These are phyloP conservation scores for Digitonthophagus gazella DNA, from an alignment of 2,888 invertebrate species.

Conservation along the genomic window DNA sequence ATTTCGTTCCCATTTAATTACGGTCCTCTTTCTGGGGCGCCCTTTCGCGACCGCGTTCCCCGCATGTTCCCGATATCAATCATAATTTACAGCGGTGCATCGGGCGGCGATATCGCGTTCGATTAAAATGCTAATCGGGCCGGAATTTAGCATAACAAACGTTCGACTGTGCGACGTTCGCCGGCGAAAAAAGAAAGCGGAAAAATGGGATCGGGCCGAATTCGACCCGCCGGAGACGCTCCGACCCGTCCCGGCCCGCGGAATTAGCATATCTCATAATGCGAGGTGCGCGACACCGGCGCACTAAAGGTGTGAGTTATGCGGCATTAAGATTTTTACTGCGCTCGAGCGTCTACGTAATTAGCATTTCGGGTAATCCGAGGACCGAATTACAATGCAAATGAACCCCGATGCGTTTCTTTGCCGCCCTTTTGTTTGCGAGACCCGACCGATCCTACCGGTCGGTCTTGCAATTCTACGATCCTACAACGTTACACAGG, in stretches of 20 bases:
- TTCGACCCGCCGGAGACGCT: not conserved
- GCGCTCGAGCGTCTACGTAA: constrained; percentile 13
- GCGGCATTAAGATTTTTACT: constrained; percentile 19
- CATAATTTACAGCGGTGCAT: not conserved
- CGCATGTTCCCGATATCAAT: not conserved
- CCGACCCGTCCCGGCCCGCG: not conserved
- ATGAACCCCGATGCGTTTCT: constrained; percentile 4
- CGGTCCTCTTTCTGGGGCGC: too few relatives aligned
- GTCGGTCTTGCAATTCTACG: too few relatives aligned
- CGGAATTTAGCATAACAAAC: not conserved
- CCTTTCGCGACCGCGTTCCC: too few relatives aligned
- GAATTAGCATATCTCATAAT: constrained; percentile 21
- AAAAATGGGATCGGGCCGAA: not conserved
- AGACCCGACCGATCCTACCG: not conserved
- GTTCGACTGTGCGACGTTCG: not conserved
- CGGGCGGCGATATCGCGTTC: not conserved
- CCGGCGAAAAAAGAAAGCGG: not conserved
- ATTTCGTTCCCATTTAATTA: too few relatives aligned
- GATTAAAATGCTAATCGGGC: not conserved
- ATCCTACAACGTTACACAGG: too few relatives aligned
- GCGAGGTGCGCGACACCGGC: constrained; percentile 8
- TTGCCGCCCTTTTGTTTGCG: not conserved
- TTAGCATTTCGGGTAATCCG: constrained; percentile 17
- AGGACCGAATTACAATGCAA: constrained; percentile 17
- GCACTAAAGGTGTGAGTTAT: constrained; percentile 21